Percentiles rank a stretch among this genome's conserved stretches.
These are phyloP conservation scores for Passer montanus DNA, from an alignment of 2,113 vertebrate genomes.

Conservation along the genomic window DNA sequence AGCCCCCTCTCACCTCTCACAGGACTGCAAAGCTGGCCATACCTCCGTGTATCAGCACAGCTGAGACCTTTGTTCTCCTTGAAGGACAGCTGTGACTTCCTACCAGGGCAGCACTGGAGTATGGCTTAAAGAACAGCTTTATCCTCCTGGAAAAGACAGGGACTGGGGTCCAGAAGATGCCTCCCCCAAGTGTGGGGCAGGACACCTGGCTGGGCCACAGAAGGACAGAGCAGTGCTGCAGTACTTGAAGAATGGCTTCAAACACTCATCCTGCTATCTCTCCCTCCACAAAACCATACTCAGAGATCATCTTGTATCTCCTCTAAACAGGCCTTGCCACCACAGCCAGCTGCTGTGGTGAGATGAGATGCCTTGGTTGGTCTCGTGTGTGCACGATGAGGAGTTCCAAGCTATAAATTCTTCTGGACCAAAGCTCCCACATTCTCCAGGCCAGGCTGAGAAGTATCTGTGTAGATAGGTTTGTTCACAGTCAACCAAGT, in stretches of 20 bases:
- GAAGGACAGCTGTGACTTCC: neutral
- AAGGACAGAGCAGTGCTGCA: neutral
- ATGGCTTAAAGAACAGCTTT: neutral
- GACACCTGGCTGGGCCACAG: neutral
- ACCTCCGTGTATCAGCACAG: neutral
- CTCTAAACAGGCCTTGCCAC: neutral
- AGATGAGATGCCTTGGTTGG: neutral
- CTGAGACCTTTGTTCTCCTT: neutral
- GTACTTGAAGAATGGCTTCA: neutral
- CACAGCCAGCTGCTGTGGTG: neutral
- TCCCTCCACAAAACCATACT: neutral
- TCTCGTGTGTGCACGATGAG: neutral
- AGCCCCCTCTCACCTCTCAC: neutral
- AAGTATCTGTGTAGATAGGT: neutral
- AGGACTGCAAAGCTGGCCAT: neutral
- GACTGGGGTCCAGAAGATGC: rapidly evolving
- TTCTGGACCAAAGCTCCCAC: neutral
- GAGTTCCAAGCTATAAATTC: neutral
- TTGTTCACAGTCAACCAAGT: neutral
- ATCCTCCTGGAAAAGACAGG: neutral
- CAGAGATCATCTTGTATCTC: neutral
- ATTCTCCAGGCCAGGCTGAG: neutral
- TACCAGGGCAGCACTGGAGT: neutral
- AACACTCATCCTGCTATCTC: neutral
- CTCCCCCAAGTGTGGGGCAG: neutral